Conservation (phyloP, 2,113 vertebrate genomes). For the Alosa alosa region DNA sequence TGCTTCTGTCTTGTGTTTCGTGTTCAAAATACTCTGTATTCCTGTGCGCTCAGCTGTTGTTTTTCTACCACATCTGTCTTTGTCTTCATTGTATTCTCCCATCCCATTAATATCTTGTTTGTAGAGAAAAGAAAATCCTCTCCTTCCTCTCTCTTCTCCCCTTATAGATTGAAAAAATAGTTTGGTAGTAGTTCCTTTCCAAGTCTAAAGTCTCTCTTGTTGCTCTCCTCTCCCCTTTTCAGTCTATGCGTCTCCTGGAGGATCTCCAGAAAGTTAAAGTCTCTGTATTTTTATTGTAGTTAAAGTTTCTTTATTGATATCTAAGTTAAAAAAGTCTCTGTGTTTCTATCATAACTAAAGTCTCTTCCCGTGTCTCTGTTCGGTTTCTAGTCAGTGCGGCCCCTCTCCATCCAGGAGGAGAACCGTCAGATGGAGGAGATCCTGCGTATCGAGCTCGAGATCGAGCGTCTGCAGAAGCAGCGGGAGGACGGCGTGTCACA, state of each 20-base stretch:
- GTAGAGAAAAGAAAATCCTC: background rate
- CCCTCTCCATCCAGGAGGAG: constrained; percentile 69
- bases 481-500: constrained; percentile 82
- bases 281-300: too few species aligned
- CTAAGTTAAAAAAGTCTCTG: too few species aligned
- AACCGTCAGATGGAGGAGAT: constrained; percentile 88
- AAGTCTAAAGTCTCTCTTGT: background rate
- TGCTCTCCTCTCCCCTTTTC: background rate
- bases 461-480: constrained; percentile 85
- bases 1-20: background rate
- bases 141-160: background rate
- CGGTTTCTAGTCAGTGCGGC: background rate
- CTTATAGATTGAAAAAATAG: background rate
- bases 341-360: too few species aligned
- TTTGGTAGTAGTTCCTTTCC: background rate
- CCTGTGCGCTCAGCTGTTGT: background rate
- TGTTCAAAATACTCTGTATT: background rate
- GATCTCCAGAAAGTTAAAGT: too few species aligned
- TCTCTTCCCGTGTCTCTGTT: background rate
- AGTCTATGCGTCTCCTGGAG: too few species aligned
- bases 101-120: background rate
- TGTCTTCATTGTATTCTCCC: background rate
- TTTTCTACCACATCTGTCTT: background rate
- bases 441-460: constrained; percentile 84
- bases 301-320: too few species aligned